Base-by-base conservation (phyloP, 2,797 vertebrate species). In the Enteromius fasciolatus region DNA sequence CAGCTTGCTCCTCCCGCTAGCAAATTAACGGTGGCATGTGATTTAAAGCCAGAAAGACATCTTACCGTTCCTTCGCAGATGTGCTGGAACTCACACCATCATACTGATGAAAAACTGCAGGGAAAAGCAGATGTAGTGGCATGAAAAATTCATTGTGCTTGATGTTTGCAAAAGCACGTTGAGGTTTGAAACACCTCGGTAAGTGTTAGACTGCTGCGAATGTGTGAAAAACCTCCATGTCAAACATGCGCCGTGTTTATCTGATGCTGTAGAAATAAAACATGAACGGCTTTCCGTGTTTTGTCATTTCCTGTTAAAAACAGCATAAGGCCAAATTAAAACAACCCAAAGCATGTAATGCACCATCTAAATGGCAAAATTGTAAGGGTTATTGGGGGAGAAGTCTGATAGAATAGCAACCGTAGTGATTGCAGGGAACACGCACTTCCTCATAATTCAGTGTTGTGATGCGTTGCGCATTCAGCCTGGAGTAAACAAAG, bases 131-230 rank as follows among this genome's bases (percentile, higher is more conserved):
- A 94, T 94, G 93, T 93, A 93, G 89, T 83, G 66, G 88, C 75
- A 92, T 94, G 89, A 94, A 95, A 94, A 92, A 94, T 94, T 91
- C 87, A 94, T 94, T 87, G 87, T 86, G 90, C 90, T 89, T 92
- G 92, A 93, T 94, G 93, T 93, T 91, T 93, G 91, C 90, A 89
- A 88, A 90, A 89, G 88, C 90, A 88, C 74, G 84, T 87, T 89
- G 89, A 77, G 90, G 89, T 88, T 90, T 86, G 86, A 89, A 89
- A 89, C 90, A 87, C 87, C 89, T 87, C 76, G 31, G 78, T 63
- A 75, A 66, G 81, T 77, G 91, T 92, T 88, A 90, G 91, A 88
- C 88, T 87, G 88, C 79, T 83, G 87, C 77, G 86, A 86, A 72
- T 12, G 73, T 76, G 82, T 85, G 76, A 89, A 83, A 80, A 79